Percentiles rank a stretch among this genome's conserved stretches.
These are phyloP conservation scores for Melipona quadrifasciata DNA, from an alignment of 1,140 invertebrate species.

Conservation along the genomic window DNA sequence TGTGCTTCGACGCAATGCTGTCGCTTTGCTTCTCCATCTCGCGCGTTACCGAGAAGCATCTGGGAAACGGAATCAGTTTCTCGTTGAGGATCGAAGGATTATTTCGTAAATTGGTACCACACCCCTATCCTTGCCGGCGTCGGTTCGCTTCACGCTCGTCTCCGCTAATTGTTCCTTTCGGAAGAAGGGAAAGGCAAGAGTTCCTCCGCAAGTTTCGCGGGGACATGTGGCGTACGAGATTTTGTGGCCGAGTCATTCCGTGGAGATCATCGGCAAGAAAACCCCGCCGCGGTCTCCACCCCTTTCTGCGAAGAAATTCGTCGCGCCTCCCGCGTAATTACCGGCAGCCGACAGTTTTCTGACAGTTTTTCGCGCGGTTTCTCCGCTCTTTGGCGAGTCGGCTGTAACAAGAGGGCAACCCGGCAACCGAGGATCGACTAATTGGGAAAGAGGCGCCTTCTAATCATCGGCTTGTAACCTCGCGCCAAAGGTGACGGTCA, in stretches of 20 bases:
- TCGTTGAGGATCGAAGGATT: slow-evolving; percentile 57
- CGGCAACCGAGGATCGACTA: slow-evolving; percentile 62
- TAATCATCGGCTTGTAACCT: slow-evolving; percentile 61
- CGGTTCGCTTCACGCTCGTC: slow-evolving; percentile 72
- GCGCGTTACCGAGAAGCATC: slow-evolving; percentile 56
- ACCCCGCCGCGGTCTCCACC: slow-evolving; percentile 56
- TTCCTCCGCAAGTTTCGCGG: slow-evolving; percentile 31
- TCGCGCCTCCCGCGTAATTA: slow-evolving; percentile 59
- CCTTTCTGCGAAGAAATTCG: slow-evolving; percentile 55
- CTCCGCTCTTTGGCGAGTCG: slow-evolving; percentile 35
- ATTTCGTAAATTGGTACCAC: slow-evolving; percentile 77
- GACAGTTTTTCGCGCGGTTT: slow-evolving; percentile 34
- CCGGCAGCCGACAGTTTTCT: slow-evolving; percentile 29
- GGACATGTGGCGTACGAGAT: slow-evolving; percentile 58
- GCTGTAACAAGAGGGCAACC: slow-evolving; percentile 66
- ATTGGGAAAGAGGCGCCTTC: slow-evolving; percentile 67
- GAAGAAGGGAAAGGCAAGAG: slow-evolving; percentile 8
- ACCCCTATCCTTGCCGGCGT: slow-evolving; percentile 67
- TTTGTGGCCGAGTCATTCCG: slow-evolving; percentile 50
- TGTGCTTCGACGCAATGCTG: no score
- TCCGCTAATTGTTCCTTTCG: slow-evolving; percentile 67
- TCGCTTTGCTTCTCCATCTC: neutral
- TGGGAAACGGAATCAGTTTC: slow-evolving; percentile 61
- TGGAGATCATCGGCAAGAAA: slow-evolving; percentile 32
- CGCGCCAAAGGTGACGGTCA: slow-evolving; percentile 58